Evolutionary conservation across 2,113 vertebrate species (phyloP).

Genomic region (Ammodramus savannarum): DNA sequence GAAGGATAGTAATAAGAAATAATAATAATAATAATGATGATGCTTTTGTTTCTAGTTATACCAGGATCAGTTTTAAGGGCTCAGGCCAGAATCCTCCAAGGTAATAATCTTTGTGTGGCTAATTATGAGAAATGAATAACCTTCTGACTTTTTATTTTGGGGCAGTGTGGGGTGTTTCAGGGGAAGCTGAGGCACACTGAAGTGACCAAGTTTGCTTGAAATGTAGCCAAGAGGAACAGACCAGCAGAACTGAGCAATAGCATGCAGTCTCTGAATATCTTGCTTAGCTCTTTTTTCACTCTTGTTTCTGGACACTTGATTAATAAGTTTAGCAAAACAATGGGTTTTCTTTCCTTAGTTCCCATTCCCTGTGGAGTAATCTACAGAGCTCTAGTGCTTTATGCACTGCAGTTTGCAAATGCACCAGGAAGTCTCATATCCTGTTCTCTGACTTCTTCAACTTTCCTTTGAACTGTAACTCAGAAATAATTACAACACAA

Average conservation of each 20-base stretch:
- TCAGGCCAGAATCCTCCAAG: not conserved
- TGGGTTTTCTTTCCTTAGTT: not conserved
- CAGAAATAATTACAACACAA: not conserved
- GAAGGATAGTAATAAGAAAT: not conserved
- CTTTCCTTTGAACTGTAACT: not conserved
- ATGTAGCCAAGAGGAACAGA: not conserved
- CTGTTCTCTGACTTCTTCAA: not conserved
- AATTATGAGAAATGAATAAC: not conserved
- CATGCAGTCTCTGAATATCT: not conserved
- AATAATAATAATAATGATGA: not conserved
- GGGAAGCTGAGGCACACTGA: not conserved
- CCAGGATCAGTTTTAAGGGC: not conserved
- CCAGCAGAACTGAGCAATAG: not conserved
- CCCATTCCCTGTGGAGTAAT: not conserved
- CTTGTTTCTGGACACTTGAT: not conserved
- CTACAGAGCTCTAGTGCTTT: not conserved
- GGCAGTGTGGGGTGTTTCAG: not conserved
- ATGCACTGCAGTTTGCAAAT: not conserved
- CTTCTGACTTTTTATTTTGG: not conserved
- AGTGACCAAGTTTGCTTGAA: not conserved
- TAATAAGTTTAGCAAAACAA: not conserved
- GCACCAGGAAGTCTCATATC: not conserved
- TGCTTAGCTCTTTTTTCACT: not conserved
- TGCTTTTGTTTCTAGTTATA: not conserved
- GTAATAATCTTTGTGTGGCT: not conserved